Evolutionary conservation across 2,888 invertebrate species (phyloP).

Genomic region (Sericinus montela): DNA sequence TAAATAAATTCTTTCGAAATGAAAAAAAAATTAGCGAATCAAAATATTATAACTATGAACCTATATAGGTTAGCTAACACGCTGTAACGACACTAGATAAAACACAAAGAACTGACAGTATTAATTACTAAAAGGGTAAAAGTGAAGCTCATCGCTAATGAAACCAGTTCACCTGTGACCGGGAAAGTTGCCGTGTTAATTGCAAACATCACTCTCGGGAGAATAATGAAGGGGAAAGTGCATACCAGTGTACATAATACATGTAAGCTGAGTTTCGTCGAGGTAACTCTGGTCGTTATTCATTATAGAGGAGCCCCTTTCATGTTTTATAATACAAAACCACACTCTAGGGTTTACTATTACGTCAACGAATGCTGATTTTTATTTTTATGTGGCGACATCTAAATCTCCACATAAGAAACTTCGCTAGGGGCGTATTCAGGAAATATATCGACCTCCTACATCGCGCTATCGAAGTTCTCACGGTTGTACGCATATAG

Average conservation of each 20-base stretch:
- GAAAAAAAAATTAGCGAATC: too few relatives aligned
- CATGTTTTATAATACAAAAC: slow-evolving; percentile 13
- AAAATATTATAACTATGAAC: too few relatives aligned
- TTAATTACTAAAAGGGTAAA: slow-evolving; percentile 29
- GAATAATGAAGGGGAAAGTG: slow-evolving; percentile 57
- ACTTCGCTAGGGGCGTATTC: too few relatives aligned
- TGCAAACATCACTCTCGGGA: slow-evolving; percentile 48
- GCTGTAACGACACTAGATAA: slow-evolving; percentile 9
- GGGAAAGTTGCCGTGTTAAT: slow-evolving; percentile 57
- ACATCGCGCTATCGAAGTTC: too few relatives aligned
- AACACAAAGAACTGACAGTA: slow-evolving; percentile 24
- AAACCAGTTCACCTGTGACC: slow-evolving; percentile 54
- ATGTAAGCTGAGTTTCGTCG: slow-evolving; percentile 16
- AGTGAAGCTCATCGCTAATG: slow-evolving; percentile 43
- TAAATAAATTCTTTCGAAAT: too few relatives aligned
- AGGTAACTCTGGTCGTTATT: slow-evolving; percentile 39
- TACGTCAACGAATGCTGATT: not conserved
- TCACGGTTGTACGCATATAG: too few relatives aligned
- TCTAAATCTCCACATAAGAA: too few relatives aligned
- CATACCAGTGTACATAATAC: slow-evolving; percentile 46
- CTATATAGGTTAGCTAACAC: not conserved
- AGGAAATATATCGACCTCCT: too few relatives aligned
- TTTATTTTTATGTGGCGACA: not conserved
- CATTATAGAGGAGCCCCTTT: slow-evolving; percentile 40
- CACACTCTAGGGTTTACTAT: slow-evolving; percentile 20